A percentile compares a stretch with the other conserved stretches of the same genome.
Evolutionary conservation across 2,888 invertebrate species (phyloP).

Genomic region (Hesperia comma): DNA sequence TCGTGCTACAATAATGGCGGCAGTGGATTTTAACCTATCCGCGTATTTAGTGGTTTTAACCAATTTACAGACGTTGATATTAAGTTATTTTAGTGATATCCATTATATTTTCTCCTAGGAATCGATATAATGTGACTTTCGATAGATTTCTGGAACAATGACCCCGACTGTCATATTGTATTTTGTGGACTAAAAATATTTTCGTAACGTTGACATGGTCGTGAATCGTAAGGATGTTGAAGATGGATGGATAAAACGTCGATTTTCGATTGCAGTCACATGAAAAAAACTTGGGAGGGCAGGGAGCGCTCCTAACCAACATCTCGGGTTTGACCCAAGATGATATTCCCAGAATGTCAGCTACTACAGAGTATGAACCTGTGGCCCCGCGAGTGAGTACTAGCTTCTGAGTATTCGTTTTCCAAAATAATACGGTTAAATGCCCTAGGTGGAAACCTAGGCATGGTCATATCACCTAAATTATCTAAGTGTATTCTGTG

Average conservation of each 20-base stretch:
- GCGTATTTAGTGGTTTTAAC: conserved; percentile 64
- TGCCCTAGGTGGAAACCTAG: conserved; percentile 22
- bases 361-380: conserved; percentile 80
- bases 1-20: conserved; percentile 83
- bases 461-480: background rate
- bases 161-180: conserved; percentile 78
- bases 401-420: conserved; percentile 29
- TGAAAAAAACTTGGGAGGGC: conserved; percentile 77
- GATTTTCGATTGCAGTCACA: conserved; percentile 81
- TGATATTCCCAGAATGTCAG: conserved; percentile 82
- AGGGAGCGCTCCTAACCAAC: conserved; percentile 76
- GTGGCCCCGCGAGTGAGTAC: conserved; percentile 82
- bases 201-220: conserved; percentile 64
- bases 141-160: conserved; percentile 74
- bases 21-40: conserved; percentile 81
- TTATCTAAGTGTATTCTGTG: background rate
- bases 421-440: conserved; percentile 19
- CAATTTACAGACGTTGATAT: conserved; percentile 47
- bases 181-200: conserved; percentile 79
- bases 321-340: conserved; percentile 83
- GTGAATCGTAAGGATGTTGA: conserved; percentile 56
- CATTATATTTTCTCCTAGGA: conserved; percentile 69
- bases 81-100: conserved; percentile 61
- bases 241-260: conserved; percentile 71
- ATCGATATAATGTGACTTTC: conserved; percentile 67